Base-by-base conservation (phyloP, 2,888 invertebrate genomes). In the Protula sp. region DNA sequence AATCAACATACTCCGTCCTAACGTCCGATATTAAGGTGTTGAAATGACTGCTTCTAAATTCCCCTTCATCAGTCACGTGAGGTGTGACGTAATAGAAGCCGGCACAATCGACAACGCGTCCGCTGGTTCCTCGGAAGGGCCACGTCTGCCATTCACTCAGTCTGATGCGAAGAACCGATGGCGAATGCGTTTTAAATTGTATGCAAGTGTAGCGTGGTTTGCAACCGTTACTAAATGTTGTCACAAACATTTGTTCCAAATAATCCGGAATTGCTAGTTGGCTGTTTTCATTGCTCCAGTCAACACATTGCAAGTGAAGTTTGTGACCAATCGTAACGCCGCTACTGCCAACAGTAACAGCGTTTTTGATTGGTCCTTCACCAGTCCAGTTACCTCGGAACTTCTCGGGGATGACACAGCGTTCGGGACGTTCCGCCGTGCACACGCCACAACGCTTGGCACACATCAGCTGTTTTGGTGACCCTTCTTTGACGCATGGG, bases 161-260 rank as follows among this genome's bases (percentile, higher is more conserved):
- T 54, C 59, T 62, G 56, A 48, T 53, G 30, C 62, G 55, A 30
- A 62, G 47, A 5, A 62, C 51, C 26, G 62, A 58, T 28, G 53
- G 47, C 30, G 58, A 59, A 27, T 58, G 52, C 28, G 52, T 55
- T 38, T 59, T 58, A 27, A 62, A 30, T 31, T 56, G 58, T 19
- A 50, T 47, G 48, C 62, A 62, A 22, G 54, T 54, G 56, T 62
- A 62, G 3, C 59, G 38, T 9, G 62, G 62, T 24, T 59, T 28
- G 56, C 62, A 62, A 30, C 62, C 62, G 47, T 59, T 62, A 14
- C 59, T 52, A 27, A 59, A 62, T 26, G 58, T 62, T 9, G 45
- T 47, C 30, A 62, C 62, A n/a, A 62, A n/a, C 62, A 62, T 62
- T 28, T 56, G 55, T 30, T 64, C 60, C 24, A 50, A 5, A 24